Conservation (phyloP, 30 jellyfish, hydroid and myxozoan genomes). For the Hydractinia symbiolongicarpus region DNA sequence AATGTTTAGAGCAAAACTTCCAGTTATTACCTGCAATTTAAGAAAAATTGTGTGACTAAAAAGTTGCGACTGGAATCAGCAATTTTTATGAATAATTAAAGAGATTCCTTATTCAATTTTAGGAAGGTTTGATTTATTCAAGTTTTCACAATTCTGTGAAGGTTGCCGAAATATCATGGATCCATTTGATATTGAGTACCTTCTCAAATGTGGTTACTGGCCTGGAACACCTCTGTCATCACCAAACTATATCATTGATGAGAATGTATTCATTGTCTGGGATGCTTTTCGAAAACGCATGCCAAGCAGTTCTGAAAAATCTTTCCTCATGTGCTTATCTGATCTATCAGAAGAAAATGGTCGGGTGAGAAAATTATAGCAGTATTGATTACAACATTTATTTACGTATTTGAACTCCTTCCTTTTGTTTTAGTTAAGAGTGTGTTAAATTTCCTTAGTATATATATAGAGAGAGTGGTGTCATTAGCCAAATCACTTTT, state of each 20-base stretch:
- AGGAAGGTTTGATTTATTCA: conserved; percentile 32
- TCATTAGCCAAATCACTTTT: conserved; percentile 18
- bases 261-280: conserved; percentile 22
- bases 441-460: too few relatives aligned
- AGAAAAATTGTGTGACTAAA: too few relatives aligned
- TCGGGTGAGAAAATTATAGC: conserved; percentile 5
- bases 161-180: conserved; percentile 18
- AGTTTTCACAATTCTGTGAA: conserved; percentile 17
- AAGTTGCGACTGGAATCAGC: too few relatives aligned
- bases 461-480: neutral
- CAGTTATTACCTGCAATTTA: too few relatives aligned
- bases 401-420: too few relatives aligned
- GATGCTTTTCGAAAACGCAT: conserved; percentile 22
- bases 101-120: neutral
- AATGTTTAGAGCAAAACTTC: too few relatives aligned
- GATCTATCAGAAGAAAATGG: conserved; percentile 14
- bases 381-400: neutral
- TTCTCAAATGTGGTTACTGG: conserved; percentile 35
- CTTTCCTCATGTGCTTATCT: conserved; percentile 19
- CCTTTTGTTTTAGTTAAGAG: too few relatives aligned
- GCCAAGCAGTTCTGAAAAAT: conserved; percentile 42
- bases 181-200: conserved; percentile 10
- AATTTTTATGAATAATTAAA: neutral
- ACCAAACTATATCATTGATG: conserved; percentile 9
- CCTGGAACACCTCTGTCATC: conserved; percentile 24